phyloP scores from a whole-genome alignment of 1,140 invertebrate species.

The Papilio machaon region DNA sequence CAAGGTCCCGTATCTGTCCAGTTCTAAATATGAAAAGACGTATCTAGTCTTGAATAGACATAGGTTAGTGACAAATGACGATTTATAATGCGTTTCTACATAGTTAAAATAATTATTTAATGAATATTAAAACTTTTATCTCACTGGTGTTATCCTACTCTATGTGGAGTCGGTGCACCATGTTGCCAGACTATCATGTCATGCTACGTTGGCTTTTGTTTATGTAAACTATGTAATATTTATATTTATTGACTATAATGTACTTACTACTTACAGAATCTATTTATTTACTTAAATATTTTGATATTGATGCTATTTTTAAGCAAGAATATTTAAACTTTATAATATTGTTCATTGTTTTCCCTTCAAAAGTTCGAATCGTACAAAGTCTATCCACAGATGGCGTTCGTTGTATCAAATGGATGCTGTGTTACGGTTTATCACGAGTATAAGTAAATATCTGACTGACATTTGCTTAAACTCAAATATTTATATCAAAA shows the following conservation, averaged over 20 bases:
- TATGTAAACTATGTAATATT: background rate
- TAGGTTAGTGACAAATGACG: too few relatives aligned
- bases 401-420: slow-evolving; percentile 16
- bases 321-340: background rate
- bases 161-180: too few relatives aligned
- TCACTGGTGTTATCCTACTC: too few relatives aligned
- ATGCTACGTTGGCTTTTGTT: too few relatives aligned
- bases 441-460: background rate
- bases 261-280: too few relatives aligned
- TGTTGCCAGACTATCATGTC: too few relatives aligned
- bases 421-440: background rate
- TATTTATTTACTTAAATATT: too few relatives aligned
- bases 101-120: background rate
- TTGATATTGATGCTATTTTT: background rate
- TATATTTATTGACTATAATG: too few relatives aligned
- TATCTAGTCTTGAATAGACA: background rate
- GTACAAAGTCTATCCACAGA: background rate
- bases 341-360: background rate
- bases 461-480: background rate
- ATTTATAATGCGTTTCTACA: too few relatives aligned
- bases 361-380: background rate
- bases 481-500: background rate
- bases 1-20: background rate
- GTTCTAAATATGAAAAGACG: background rate
- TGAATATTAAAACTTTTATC: background rate